Evolutionary conservation across 2,888 invertebrate genomes (phyloP), one percentile per base, ranked within the genome.

Genomic region (Orthonychiurus folsomi): DNA sequence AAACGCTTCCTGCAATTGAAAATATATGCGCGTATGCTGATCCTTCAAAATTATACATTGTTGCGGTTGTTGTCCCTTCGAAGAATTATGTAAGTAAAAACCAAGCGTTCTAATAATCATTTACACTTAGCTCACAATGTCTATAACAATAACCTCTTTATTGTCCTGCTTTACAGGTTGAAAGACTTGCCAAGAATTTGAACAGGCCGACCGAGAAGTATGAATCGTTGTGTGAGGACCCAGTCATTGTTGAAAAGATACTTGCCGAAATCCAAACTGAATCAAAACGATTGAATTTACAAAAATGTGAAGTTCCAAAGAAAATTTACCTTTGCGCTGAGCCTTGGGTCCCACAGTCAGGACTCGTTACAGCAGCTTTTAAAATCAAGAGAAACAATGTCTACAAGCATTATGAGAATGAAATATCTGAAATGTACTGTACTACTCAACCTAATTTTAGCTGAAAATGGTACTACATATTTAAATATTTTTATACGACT

Each of bases 261-360:
- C 80, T 91, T 53, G 85, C 86, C 75, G 88, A 89, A 76, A 79
- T 97, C 25, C 84, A 84, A 2, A 87, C 87, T 1, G 89, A 93
- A 75, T 89, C 89, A 37, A 85, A 83, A 48, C 50, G 56, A n/a
- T 52, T 66, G 12, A 67, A 69, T 47, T 59, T 72, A 24, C 66
- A 62, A 23, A 72, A 68, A 48, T 64, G 56, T 66, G 81, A 81
- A 73, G 77, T 80, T 50, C 82, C 82, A 1, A 73, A 76, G 64
- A 76, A 75, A 63, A 70, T 81, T 24, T 74, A 74, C 60, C 73
- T 82, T 28, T 77, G 77, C 58, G 69, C 76, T 1, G 81, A 81
- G 48, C 73, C 76, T 1, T 82, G 82, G 82, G 78, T 79, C 63
- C 80, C 81, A 9, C 80, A 80, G 60, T 76, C 76, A 3, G 81